Percentiles rank a stretch among this genome's conserved stretches.
Conservation (phyloP, 2,113 vertebrate genomes). For the Tachycineta bicolor region DNA sequence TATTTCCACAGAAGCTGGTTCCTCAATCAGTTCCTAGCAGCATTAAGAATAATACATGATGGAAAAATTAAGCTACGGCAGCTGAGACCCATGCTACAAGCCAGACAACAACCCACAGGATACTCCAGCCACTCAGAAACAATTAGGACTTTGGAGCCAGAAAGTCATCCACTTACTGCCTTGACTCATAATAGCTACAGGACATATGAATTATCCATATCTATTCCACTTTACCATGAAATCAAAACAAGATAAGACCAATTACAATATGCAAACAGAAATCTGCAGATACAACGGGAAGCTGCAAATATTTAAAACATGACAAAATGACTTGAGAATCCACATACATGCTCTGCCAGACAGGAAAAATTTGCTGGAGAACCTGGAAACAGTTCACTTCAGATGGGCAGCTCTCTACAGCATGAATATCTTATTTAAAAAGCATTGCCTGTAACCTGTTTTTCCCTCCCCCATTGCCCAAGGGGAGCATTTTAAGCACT, state of each 20-base stretch:
- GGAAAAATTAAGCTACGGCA: slow-evolving; percentile 75
- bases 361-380: slow-evolving; percentile 36
- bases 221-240: slow-evolving; percentile 66
- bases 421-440: slow-evolving; percentile 64
- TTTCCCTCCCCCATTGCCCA: slow-evolving; percentile 56
- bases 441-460: slow-evolving; percentile 59
- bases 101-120: slow-evolving; percentile 76
- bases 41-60: slow-evolving; percentile 72
- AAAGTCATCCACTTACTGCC: slow-evolving; percentile 64
- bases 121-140: slow-evolving; percentile 70
- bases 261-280: slow-evolving; percentile 60
- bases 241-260: slow-evolving; percentile 70
- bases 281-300: slow-evolving; percentile 19
- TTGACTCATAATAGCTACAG: slow-evolving; percentile 67
- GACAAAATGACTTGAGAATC: slow-evolving; percentile 51
- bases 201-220: slow-evolving; percentile 71
- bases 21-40: slow-evolving; percentile 67
- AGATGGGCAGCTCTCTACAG: slow-evolving; percentile 31
- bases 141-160: slow-evolving; percentile 75
- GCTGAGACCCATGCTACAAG: slow-evolving; percentile 71
- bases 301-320: slow-evolving; percentile 48
- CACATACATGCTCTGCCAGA: slow-evolving; percentile 2
- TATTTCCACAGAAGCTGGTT: slow-evolving; percentile 71
- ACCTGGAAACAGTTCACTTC: slow-evolving; percentile 21
- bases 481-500: slow-evolving; percentile 58